A percentile compares a stretch with the other conserved stretches of the same genome.
These are phyloP conservation scores for Slavum lentiscoides DNA, from an alignment of 2,888 invertebrate genomes.

Conservation along the genomic window DNA sequence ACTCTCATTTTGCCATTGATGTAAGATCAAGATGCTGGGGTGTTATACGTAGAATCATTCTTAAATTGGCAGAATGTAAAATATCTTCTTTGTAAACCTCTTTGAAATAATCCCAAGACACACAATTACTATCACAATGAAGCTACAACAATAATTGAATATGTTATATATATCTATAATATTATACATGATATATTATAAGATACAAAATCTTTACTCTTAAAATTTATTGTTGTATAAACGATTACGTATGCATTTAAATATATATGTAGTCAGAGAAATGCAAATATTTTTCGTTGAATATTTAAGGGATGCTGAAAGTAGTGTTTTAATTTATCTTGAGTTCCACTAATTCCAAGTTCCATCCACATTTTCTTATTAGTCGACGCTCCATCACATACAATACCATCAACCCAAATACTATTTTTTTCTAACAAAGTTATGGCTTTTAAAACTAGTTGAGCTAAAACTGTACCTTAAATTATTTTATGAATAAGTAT, in stretches of 20 bases:
- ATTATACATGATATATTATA: neutral
- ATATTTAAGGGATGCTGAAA: neutral
- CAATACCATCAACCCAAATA: neutral
- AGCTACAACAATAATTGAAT: neutral
- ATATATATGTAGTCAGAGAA: neutral
- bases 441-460: too few relatives aligned
- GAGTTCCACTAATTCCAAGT: neutral
- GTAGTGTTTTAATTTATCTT: neutral
- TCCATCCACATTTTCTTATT: neutral
- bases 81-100: neutral
- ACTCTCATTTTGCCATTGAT: neutral
- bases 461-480: too few relatives aligned
- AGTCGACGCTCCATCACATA: conserved; percentile 1
- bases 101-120: neutral
- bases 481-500: too few relatives aligned
- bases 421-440: too few relatives aligned
- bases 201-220: neutral
- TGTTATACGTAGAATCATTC: neutral
- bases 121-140: neutral
- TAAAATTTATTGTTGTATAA: conserved; percentile 2
- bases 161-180: neutral
- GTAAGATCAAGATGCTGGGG: neutral
- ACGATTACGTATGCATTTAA: neutral
- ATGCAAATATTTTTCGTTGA: neutral
- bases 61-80: neutral